Percentiles rank a stretch among this genome's conserved stretches.
Conservation (phyloP, 2,113 vertebrate genomes). For the Neodon shergylaensis region DNA sequence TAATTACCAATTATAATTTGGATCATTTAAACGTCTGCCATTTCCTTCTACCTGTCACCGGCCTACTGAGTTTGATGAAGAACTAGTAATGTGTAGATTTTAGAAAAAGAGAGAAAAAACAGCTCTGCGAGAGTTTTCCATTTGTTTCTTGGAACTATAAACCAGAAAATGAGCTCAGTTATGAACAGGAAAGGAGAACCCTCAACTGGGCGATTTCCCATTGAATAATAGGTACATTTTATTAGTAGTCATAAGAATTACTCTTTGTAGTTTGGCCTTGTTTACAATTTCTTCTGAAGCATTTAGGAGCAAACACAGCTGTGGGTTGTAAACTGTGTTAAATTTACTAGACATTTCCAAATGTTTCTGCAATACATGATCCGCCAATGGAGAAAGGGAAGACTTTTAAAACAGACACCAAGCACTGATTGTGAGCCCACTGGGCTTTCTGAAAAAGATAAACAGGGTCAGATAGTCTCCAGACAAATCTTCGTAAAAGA, state of each 20-base stretch:
- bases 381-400: constrained; percentile 3
- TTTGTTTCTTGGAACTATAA: constrained; percentile 59
- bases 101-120: background rate
- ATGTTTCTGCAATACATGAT: background rate
- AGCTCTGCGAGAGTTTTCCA: constrained; percentile 43
- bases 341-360: constrained; percentile 64
- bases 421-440: background rate
- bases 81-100: constrained; percentile 65
- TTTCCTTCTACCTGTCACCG: constrained; percentile 72
- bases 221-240: constrained; percentile 47
- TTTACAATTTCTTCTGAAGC: constrained; percentile 31
- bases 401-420: constrained; percentile 39
- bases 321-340: constrained; percentile 64
- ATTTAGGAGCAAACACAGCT: constrained; percentile 67
- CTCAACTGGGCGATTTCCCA: constrained; percentile 38
- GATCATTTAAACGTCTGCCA: constrained; percentile 77
- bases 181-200: background rate
- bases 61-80: constrained; percentile 63
- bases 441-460: constrained; percentile 12
- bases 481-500: constrained; percentile 20
- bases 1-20: constrained; percentile 81
- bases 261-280: constrained; percentile 60
- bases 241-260: constrained; percentile 29
- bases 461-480: constrained; percentile 44
- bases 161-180: constrained; percentile 47